phyloP scores from a whole-genome alignment of 2,888 invertebrate genomes.

The Argyra leucocephala region DNA sequence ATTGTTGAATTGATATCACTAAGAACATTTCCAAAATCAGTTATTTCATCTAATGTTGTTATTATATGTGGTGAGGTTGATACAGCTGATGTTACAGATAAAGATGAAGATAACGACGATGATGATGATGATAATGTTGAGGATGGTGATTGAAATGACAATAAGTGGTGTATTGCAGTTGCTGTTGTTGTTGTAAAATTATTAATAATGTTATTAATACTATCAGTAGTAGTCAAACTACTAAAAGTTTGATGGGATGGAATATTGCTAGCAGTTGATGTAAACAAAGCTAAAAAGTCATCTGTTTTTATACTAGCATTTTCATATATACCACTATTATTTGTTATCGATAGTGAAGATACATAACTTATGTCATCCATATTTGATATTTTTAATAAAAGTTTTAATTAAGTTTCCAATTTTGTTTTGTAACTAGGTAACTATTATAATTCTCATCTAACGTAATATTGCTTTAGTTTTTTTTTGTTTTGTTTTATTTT shows the following conservation, averaged over 20 bases:
- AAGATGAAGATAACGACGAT: slow-evolving; percentile 30
- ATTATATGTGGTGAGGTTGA: slow-evolving; percentile 29
- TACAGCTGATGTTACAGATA: slow-evolving; percentile 31
- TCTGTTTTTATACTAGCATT: slow-evolving; percentile 36
- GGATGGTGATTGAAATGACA: slow-evolving; percentile 28
- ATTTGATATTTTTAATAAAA: slow-evolving; percentile 21
- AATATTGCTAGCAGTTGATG: slow-evolving; percentile 27
- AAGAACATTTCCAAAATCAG: slow-evolving; percentile 1
- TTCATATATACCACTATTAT: neutral
- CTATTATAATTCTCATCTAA: neutral
- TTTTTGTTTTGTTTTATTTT: too few relatives aligned
- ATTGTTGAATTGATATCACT: slow-evolving; percentile 10
- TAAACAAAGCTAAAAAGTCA: slow-evolving; percentile 42
- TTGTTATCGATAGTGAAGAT: neutral
- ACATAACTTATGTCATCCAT: slow-evolving; percentile 11
- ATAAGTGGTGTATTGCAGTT: slow-evolving; percentile 30
- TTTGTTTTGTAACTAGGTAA: neutral
- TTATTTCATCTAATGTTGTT: slow-evolving; percentile 19
- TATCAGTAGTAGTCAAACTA: neutral
- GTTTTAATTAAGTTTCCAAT: neutral
- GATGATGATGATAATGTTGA: slow-evolving; percentile 22
- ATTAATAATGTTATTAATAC: neutral
- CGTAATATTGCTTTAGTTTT: neutral
- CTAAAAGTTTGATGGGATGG: neutral
- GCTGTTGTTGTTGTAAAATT: slow-evolving; percentile 29